Conservation (phyloP, 2,888 invertebrate species). For the Brassicogethes aeneus region DNA sequence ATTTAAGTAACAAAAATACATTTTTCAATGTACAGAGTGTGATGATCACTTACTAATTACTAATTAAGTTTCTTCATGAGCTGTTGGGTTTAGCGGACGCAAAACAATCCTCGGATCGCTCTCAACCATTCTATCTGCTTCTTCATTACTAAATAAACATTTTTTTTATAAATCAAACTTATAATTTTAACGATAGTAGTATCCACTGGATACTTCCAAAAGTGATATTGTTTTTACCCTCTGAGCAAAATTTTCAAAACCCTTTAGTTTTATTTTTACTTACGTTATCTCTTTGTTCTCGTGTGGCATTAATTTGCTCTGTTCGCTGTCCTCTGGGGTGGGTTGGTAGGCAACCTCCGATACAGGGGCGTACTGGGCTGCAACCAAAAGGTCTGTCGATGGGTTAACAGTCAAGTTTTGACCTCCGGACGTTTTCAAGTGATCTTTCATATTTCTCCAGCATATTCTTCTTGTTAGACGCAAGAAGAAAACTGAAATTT, state of each 20-base stretch:
- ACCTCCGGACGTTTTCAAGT: slow-evolving; percentile 46
- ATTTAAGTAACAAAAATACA: no score
- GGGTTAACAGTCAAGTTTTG: slow-evolving; percentile 60
- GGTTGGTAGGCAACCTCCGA: slow-evolving; percentile 57
- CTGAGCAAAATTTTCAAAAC: no score
- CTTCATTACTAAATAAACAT: slow-evolving; percentile 43
- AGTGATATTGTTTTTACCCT: no score
- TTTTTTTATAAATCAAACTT: slow-evolving; percentile 2
- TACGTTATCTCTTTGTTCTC: slow-evolving; percentile 63
- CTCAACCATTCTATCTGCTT: slow-evolving; percentile 68
- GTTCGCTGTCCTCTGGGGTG: slow-evolving; percentile 57
- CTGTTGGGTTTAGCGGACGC: slow-evolving; percentile 50
- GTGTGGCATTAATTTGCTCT: slow-evolving; percentile 60
- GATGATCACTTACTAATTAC: no score
- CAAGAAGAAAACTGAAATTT: slow-evolving; percentile 32
- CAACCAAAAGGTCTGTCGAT: slow-evolving; percentile 65
- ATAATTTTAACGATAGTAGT: slow-evolving; percentile 1
- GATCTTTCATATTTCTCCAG: slow-evolving; percentile 37
- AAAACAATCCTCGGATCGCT: slow-evolving; percentile 58
- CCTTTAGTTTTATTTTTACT: no score
- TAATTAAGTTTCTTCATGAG: slow-evolving; percentile 45
- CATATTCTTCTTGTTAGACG: slow-evolving; percentile 34
- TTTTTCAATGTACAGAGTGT: no score
- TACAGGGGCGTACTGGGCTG: slow-evolving; percentile 67
- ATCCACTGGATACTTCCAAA: no score